Evolutionary conservation across 2,113 vertebrate species (phyloP).

Genomic region (Takifugu flavidus): DNA sequence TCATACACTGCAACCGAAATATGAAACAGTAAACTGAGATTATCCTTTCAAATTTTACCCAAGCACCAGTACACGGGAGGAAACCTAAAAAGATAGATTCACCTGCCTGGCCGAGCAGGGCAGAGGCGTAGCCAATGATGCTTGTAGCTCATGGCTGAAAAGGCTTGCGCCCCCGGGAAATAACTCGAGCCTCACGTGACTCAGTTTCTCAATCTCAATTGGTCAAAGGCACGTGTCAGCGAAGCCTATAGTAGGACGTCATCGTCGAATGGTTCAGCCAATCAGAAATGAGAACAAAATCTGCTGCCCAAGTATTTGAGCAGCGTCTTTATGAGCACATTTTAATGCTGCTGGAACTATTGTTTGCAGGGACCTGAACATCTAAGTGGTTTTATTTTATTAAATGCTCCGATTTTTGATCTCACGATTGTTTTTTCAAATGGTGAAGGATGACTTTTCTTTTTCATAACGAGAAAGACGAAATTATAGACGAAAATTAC

Average conservation of each 20-base stretch:
- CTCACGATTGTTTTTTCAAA: not conserved
- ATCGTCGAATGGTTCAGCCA: constrained; percentile 73
- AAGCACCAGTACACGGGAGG: no score
- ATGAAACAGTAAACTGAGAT: no score
- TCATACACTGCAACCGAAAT: no score
- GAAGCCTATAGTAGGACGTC: constrained; percentile 78
- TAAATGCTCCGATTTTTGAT: not conserved
- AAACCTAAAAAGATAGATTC: no score
- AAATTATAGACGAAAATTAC: no score
- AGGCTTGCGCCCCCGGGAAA: constrained; percentile 30
- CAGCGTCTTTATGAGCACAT: constrained; percentile 69
- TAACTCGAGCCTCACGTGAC: constrained; percentile 78
- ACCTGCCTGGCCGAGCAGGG: no score
- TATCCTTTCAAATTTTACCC: no score
- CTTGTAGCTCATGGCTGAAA: no score
- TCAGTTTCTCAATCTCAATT: constrained; percentile 65
- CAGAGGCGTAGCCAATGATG: no score
- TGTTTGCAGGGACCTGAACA: constrained; percentile 23
- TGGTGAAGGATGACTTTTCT: constrained; percentile 64
- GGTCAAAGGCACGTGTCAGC: constrained; percentile 92
- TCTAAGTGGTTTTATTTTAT: not conserved
- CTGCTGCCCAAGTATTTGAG: constrained; percentile 87
- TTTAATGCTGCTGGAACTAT: constrained; percentile 6
- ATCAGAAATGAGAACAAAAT: constrained; percentile 90
- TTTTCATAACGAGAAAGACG: constrained; percentile 52